Evolutionary conservation across 2,113 vertebrate genomes (phyloP).

Genomic region (Myotis yumanensis): DNA sequence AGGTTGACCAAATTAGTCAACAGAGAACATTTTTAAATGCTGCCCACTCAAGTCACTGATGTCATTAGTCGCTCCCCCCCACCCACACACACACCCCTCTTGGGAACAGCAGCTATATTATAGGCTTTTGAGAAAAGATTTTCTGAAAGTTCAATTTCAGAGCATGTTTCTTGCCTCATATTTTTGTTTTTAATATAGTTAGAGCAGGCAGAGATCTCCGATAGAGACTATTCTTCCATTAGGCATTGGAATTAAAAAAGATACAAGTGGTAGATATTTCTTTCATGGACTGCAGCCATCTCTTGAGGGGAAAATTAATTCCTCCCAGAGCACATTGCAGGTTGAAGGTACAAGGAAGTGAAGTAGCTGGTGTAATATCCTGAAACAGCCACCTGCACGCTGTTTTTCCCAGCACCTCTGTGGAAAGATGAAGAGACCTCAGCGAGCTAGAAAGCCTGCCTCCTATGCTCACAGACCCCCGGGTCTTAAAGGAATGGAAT

Average conservation of each 20-base stretch:
- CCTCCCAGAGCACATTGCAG: neutral
- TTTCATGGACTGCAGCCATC: neutral
- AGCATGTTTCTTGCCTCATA: neutral
- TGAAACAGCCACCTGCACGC: neutral
- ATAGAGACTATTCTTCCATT: neutral
- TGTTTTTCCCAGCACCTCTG: neutral
- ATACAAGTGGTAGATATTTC: constrained; percentile 27
- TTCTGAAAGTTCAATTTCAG: constrained; percentile 11
- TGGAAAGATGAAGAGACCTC: neutral
- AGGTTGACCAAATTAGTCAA: neutral
- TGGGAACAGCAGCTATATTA: neutral
- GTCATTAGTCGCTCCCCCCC: neutral
- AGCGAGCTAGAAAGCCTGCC: neutral
- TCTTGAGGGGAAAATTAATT: constrained; percentile 31
- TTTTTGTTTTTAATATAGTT: constrained; percentile 57
- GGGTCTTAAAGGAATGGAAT: neutral
- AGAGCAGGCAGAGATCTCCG: constrained; percentile 29
- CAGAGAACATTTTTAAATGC: neutral
- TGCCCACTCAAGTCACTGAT: neutral
- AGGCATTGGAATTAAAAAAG: constrained; percentile 47
- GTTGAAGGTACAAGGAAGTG: neutral
- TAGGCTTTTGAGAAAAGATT: neutral
- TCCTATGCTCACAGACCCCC: neutral
- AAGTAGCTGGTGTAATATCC: constrained; percentile 44
- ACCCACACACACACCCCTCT: too few relatives aligned